Evolutionary conservation across 1,140 invertebrate genomes (phyloP).

Genomic region (Trachymyrmex septentrionalis): DNA sequence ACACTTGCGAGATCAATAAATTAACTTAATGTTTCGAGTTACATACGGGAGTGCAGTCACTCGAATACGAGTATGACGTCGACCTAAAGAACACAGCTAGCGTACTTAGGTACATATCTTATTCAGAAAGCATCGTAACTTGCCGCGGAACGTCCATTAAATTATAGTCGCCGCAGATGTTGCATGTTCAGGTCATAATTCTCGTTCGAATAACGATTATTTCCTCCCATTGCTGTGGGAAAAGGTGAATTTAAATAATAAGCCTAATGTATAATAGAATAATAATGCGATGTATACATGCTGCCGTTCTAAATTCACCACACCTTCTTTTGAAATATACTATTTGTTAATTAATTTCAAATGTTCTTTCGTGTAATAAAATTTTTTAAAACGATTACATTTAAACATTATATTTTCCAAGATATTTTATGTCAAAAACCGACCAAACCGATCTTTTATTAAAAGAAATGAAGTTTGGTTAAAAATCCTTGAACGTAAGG

Average conservation of each 20-base stretch:
- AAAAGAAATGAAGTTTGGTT: constrained; percentile 38
- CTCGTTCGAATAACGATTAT: constrained; percentile 42
- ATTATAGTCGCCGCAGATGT: constrained; percentile 57
- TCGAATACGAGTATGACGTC: constrained; percentile 44
- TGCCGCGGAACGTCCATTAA: constrained; percentile 48
- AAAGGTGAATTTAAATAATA: constrained; percentile 38
- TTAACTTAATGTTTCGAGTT: constrained; percentile 71
- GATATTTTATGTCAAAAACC: constrained; percentile 6
- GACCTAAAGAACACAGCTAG: constrained; percentile 6
- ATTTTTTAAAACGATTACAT: not conserved
- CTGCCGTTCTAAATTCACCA: not conserved
- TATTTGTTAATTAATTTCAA: constrained; percentile 12
- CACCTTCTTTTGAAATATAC: not conserved
- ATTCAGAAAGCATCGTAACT: constrained; percentile 59
- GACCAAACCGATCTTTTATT: not conserved
- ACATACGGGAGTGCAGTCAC: constrained; percentile 59
- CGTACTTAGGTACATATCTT: constrained; percentile 44
- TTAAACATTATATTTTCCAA: not conserved
- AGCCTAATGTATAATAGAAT: not conserved
- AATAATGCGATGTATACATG: not conserved
- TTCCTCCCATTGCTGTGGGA: not conserved
- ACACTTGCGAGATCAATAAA: constrained; percentile 56
- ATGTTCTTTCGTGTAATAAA: too few species aligned
- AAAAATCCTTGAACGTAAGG: not conserved
- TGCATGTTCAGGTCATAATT: constrained; percentile 41